A percentile compares a stretch with the other conserved stretches of the same genome.
Evolutionary conservation across 2,888 invertebrate genomes (phyloP).

Genomic region (Metopia argyrocephala): DNA sequence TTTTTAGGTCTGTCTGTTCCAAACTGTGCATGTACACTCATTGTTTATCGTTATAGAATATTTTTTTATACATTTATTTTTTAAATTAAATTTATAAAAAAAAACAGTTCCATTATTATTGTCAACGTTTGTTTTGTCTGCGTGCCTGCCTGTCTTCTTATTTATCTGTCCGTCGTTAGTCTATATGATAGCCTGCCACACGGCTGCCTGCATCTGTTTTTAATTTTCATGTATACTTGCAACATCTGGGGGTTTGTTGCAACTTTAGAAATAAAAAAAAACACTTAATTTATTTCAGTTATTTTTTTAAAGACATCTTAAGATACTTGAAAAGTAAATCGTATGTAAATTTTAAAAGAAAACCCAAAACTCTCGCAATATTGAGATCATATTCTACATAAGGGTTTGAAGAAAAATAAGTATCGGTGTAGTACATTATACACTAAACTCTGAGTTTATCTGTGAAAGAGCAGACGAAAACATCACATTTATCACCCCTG

Average conservation of each 20-base stretch:
- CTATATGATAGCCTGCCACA: slow-evolving; percentile 1
- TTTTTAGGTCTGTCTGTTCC: slow-evolving; percentile 7
- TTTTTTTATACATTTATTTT: background rate
- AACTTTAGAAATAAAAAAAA: slow-evolving; percentile 6
- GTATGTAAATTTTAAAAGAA: background rate
- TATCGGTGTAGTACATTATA: too few relatives aligned
- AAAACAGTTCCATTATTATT: background rate
- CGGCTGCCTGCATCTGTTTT: slow-evolving; percentile 53
- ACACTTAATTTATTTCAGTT: slow-evolving; percentile 39
- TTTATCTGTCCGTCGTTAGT: background rate
- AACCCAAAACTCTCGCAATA: too few relatives aligned
- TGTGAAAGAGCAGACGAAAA: too few relatives aligned
- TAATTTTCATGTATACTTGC: slow-evolving; percentile 45
- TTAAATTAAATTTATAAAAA: background rate
- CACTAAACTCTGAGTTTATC: too few relatives aligned
- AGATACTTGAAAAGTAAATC: background rate
- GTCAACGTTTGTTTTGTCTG: slow-evolving; percentile 21
- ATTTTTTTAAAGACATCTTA: slow-evolving; percentile 4
- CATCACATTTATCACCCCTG: too few relatives aligned
- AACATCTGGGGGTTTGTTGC: slow-evolving; percentile 42
- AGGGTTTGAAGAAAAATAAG: too few relatives aligned
- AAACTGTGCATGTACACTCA: background rate
- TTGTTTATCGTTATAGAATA: background rate
- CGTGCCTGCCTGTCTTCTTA: background rate
- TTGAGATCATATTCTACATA: too few relatives aligned